Conservation (phyloP, 2,888 invertebrate species). For the Phorcus lineatus region DNA sequence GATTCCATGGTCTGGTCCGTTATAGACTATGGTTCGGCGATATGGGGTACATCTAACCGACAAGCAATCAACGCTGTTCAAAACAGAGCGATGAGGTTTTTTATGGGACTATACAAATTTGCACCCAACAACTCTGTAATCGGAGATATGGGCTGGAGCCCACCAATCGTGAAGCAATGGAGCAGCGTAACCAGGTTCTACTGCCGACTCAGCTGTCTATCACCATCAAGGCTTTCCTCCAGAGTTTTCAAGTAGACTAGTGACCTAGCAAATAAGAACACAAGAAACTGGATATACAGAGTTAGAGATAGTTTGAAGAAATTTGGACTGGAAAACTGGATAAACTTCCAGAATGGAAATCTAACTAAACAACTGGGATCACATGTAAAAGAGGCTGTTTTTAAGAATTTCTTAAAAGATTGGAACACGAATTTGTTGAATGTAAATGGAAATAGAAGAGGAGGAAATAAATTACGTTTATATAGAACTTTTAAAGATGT, state of each 20-base stretch:
- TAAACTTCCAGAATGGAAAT: not conserved
- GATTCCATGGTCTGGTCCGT: not conserved
- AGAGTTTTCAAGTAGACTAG: too few species aligned
- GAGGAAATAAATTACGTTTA: not conserved
- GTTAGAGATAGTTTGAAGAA: too few species aligned
- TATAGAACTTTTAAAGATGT: not conserved
- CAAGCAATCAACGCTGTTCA: not conserved
- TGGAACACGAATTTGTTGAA: not conserved
- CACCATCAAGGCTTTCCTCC: too few species aligned
- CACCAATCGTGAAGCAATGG: not conserved
- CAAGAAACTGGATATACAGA: too few species aligned
- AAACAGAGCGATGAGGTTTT: not conserved
- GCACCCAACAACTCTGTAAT: not conserved
- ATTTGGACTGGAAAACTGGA: too few species aligned
- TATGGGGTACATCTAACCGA: not conserved
- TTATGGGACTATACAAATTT: not conserved
- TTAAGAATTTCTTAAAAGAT: not conserved
- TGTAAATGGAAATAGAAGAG: not conserved
- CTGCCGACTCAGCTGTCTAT: too few species aligned
- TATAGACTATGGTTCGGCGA: not conserved
- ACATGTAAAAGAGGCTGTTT: not conserved
- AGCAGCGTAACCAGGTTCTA: not conserved
- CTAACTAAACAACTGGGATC: not conserved
- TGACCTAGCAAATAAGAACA: too few species aligned
- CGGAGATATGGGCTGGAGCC: not conserved